Evolutionary conservation across 2,888 invertebrate species (phyloP).

Genomic region (Campaea margaritaria): DNA sequence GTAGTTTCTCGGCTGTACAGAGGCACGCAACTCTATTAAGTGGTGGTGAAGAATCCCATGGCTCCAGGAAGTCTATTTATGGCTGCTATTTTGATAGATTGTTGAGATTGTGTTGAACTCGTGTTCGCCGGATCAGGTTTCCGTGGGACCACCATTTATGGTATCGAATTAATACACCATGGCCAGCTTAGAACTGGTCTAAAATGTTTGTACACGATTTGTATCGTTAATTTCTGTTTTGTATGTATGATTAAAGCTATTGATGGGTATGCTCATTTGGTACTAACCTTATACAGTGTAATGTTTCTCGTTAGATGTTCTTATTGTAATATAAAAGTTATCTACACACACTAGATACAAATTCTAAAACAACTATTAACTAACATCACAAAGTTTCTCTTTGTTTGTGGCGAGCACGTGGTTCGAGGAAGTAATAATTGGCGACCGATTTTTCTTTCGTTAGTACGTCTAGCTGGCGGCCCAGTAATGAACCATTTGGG

Average conservation of each 20-base stretch:
- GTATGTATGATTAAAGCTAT: conserved; percentile 21
- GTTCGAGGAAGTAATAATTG: conserved; percentile 51
- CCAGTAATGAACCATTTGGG: conserved; percentile 81
- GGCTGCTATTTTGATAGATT: conserved; percentile 78
- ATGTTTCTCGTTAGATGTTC: conserved; percentile 15
- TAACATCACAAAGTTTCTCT: conserved; percentile 27
- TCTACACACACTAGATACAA: not conserved
- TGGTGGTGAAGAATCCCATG: conserved; percentile 57
- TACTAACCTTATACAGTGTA: conserved; percentile 13
- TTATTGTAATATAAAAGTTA: conserved; percentile 5
- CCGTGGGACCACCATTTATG: conserved; percentile 73
- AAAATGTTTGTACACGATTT: conserved; percentile 34
- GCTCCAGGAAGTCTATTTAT: conserved; percentile 79
- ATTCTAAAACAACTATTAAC: not conserved
- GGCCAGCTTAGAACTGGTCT: conserved; percentile 56
- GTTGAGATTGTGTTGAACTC: conserved; percentile 62
- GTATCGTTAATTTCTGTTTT: conserved; percentile 19
- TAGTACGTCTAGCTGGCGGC: conserved; percentile 69
- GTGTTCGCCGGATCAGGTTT: conserved; percentile 76
- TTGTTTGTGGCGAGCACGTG: conserved; percentile 39
- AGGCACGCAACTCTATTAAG: conserved; percentile 38
- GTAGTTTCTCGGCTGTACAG: conserved; percentile 35
- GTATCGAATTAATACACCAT: conserved; percentile 75
- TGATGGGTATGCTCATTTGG: conserved; percentile 15
- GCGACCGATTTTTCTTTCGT: conserved; percentile 79